Evolutionary conservation across 2,113 vertebrate genomes (phyloP), one percentile per base, ranked within the genome.

Genomic region (Nematolebias whitei): DNA sequence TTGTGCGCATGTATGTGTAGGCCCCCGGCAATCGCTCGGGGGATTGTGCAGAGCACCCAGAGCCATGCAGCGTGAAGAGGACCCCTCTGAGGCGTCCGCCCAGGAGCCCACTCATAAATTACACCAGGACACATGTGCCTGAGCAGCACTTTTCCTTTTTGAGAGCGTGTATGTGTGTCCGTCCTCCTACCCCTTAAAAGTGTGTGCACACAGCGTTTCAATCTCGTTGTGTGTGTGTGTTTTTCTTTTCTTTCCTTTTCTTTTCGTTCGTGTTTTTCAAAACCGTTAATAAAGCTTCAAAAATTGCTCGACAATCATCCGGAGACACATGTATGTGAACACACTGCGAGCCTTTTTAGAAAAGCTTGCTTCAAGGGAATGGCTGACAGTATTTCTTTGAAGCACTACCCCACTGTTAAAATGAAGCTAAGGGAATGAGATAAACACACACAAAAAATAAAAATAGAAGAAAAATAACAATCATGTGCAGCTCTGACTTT

Each of bases 91-190:
- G 87, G 87, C 80, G 26, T 85, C 86, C 79, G 29, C 87, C 82
- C 80, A 80, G 75, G 85, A 85, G 86, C 82, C 84, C 90, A 90
- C 93, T 95, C 95, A 90, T 93, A 85, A 91, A 93, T 94, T 95
- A 96, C 92, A 90, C 86, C 91, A 71, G 91, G 92, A 93, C 91
- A 93, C 93, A 92, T 91, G 84, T 91, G 91, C 89, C 77, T 71
- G 82, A 79, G 53, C 89, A 91, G 91, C 90, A 88, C 65, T 92
- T 92, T 85, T 80, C 72, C 64, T 78, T 51, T 62, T 24, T 41
- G 26, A 18, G 32, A 16, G 18, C 39, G 32, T 53, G 55, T 57
- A 57, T 53, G 55, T 60, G 39, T 29, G 16, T 68, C 49, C 16
- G 22, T 44, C 58, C 26, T 60, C 43, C 56, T n/a, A 9, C 24